phyloP scores from a whole-genome alignment of 2,888 invertebrate genomes.

The Drosophila paramelanica region DNA sequence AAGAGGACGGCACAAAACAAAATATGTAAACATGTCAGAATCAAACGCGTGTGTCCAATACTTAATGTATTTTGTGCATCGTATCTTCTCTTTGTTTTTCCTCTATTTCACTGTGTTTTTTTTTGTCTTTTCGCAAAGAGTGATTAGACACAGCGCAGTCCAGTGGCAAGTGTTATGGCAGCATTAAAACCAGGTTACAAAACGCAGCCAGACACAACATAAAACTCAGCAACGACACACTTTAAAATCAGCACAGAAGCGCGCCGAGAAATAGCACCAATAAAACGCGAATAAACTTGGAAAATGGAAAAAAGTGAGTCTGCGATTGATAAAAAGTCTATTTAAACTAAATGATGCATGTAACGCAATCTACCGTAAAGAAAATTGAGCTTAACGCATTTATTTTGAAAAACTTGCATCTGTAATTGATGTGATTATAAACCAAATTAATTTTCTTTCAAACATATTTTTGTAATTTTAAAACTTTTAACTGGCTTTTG shows the following conservation, averaged over 20 bases:
- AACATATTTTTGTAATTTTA: background rate
- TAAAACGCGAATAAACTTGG: conserved; percentile 34
- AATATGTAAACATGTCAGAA: conserved; percentile 75
- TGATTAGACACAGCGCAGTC: conserved; percentile 69
- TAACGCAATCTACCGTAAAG: conserved; percentile 24
- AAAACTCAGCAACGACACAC: conserved; percentile 64
- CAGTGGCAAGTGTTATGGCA: conserved; percentile 72
- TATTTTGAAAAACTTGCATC: background rate
- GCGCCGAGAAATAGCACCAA: conserved; percentile 39
- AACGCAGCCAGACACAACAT: conserved; percentile 72
- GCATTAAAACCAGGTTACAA: conserved; percentile 80
- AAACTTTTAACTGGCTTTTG: background rate
- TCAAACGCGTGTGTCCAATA: conserved; percentile 67
- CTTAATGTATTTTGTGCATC: conserved; percentile 71
- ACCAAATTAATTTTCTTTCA: too few species aligned
- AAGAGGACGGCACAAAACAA: conserved; percentile 38
- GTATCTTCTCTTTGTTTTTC: conserved; percentile 50
- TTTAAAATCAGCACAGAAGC: conserved; percentile 58
- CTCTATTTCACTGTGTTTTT: conserved; percentile 18
- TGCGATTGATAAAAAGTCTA: conserved; percentile 72
- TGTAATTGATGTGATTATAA: too few species aligned
- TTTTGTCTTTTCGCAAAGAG: conserved; percentile 32
- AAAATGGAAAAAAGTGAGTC: conserved; percentile 64
- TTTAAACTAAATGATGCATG: conserved; percentile 50
- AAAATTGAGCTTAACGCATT: conserved; percentile 6